Evolutionary conservation across 2,797 vertebrate genomes (phyloP).

Genomic region (Sparidentex hasta): DNA sequence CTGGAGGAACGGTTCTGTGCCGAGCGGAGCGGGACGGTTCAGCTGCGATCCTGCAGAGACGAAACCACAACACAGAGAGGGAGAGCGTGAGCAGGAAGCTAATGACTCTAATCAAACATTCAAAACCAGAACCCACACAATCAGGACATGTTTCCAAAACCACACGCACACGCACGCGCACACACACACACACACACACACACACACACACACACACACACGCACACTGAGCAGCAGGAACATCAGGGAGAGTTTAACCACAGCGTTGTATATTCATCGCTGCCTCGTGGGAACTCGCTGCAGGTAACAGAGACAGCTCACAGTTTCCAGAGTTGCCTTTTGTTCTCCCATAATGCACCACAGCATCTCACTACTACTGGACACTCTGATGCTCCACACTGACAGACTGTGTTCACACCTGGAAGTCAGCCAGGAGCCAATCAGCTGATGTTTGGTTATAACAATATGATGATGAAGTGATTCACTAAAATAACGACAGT

Average conservation of each 20-base stretch:
- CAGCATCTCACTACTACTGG: background rate
- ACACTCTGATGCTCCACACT: too few relatives aligned
- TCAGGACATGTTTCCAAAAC: conserved; percentile 22
- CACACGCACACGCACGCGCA: background rate
- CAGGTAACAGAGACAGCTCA: conserved; percentile 27
- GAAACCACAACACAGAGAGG: conserved; percentile 43
- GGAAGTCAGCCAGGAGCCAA: too few relatives aligned
- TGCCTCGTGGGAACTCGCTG: conserved; percentile 26
- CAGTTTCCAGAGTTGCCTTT: background rate
- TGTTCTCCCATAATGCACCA: conserved; percentile 22
- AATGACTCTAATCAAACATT: conserved; percentile 48
- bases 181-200: conserved; percentile 12
- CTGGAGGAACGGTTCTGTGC: background rate
- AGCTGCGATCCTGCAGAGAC: conserved; percentile 17
- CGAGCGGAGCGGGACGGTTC: background rate
- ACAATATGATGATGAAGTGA: too few relatives aligned
- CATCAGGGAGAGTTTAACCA: conserved; percentile 28
- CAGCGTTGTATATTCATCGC: background rate
- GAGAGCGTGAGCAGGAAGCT: conserved; percentile 36
- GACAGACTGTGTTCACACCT: too few relatives aligned
- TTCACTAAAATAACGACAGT: too few relatives aligned
- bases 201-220: conserved; percentile 12
- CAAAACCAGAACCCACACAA: conserved; percentile 41
- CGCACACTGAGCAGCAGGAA: background rate
- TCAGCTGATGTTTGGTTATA: too few relatives aligned